A percentile compares a stretch with the other conserved stretches of the same genome.
These are phyloP conservation scores for Scomberomorus guttatus DNA, from an alignment of 2,797 vertebrate species.

Conservation along the genomic window DNA sequence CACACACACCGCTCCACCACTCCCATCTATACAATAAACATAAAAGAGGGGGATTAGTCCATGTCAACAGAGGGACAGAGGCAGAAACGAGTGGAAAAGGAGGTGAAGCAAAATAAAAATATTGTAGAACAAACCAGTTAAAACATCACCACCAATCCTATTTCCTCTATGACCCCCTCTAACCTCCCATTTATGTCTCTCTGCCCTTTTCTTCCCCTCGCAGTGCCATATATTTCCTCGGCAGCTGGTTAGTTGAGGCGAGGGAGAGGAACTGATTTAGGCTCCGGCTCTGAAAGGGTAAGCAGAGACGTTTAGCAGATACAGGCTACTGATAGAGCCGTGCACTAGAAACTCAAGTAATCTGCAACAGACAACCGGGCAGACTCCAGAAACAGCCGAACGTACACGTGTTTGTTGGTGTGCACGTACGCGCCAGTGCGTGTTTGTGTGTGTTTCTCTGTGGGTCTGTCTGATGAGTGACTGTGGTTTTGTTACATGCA, in stretches of 20 bases:
- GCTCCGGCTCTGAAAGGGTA: conserved; percentile 48
- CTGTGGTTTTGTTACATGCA: conserved; percentile 68
- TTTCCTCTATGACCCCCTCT: background rate
- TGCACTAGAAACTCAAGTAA: conserved; percentile 44
- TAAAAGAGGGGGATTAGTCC: too few relatives aligned
- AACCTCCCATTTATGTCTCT: conserved; percentile 1
- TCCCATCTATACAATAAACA: conserved; percentile 30
- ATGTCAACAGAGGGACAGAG: background rate
- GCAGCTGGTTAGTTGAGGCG: conserved; percentile 60
- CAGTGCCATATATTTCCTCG: conserved; percentile 64
- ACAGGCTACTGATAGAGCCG: conserved; percentile 51
- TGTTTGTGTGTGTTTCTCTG: conserved; percentile 21
- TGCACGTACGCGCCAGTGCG: background rate
- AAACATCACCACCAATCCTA: conserved; percentile 27
- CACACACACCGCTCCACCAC: conserved; percentile 23
- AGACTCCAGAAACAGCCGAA: conserved; percentile 50
- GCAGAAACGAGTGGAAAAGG: conserved; percentile 18
- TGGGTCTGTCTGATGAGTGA: conserved; percentile 50
- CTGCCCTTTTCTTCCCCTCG: conserved; percentile 43
- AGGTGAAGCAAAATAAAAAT: conserved; percentile 4
- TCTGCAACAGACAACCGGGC: conserved; percentile 54
- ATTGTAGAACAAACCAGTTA: conserved; percentile 5
- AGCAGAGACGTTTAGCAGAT: conserved; percentile 73
- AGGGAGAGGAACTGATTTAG: conserved; percentile 65
- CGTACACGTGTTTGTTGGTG: background rate